phyloP scores from a whole-genome alignment of 2,888 invertebrate species.

The Mesorhabditis sp. region DNA sequence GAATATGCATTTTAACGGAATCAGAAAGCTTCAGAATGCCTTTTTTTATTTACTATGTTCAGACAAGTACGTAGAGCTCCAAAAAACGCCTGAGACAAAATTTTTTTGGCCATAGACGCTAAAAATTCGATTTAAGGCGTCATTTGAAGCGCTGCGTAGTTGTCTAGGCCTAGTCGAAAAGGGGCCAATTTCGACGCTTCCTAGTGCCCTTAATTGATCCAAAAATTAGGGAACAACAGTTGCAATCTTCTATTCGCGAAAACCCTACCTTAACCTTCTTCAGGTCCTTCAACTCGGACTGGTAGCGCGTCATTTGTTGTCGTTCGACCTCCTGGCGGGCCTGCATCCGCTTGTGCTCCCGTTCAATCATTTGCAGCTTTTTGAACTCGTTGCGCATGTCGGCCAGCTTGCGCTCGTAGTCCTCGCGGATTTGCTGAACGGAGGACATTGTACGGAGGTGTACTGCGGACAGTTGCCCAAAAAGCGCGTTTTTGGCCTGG shows the following conservation, averaged over 20 bases:
- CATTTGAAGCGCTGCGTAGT: too few relatives aligned
- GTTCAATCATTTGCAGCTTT: constrained; percentile 78
- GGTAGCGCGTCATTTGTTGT: constrained; percentile 25
- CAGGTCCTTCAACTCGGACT: constrained; percentile 67
- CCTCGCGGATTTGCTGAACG: constrained; percentile 68
- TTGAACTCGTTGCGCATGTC: constrained; percentile 81
- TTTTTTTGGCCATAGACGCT: too few relatives aligned
- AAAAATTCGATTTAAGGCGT: too few relatives aligned
- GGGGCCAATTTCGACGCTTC: neutral
- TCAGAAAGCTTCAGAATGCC: neutral
- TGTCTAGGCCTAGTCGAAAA: neutral
- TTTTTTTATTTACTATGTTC: neutral
- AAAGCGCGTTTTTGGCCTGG: neutral
- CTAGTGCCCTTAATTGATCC: neutral
- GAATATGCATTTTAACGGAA: neutral
- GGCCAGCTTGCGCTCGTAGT: constrained; percentile 80
- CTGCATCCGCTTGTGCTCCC: constrained; percentile 80
- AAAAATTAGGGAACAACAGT: neutral
- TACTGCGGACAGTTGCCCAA: neutral
- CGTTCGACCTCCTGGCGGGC: constrained; percentile 32
- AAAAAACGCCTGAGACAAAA: too few relatives aligned
- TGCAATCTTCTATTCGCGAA: neutral
- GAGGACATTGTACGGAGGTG: neutral
- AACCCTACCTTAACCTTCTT: constrained; percentile 76
- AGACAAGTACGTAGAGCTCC: neutral